Base-by-base conservation (phyloP, 2,797 vertebrate species). In the Spheniscus humboldti region DNA sequence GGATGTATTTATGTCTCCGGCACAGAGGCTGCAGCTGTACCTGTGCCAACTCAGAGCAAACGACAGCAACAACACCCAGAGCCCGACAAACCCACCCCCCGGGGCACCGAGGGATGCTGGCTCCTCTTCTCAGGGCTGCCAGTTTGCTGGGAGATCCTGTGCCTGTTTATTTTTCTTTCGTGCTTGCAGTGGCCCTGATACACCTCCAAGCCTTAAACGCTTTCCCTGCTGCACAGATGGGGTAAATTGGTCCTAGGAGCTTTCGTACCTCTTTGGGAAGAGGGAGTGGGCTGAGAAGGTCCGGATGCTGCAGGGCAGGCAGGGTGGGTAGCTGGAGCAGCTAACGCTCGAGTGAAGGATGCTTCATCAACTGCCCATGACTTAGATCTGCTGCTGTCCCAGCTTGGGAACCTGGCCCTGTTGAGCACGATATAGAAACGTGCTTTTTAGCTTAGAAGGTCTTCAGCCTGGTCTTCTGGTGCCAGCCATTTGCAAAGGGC, bases 151-250 rank as follows among this genome's bases (percentile, higher is more conserved):
- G 64, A 92, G n/a, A 83, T 95, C 90, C 92, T 64, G 56, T 56
- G 45, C 84, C 37, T 93, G 45, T 94, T 97, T 97, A 41, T 95
- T 97, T 97, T 92, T 47, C 60, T 93, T 96, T 59, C 10, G 16
- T 93, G 33, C 35, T 91, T 92, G 72, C 96, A 90, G 84, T 94
- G 95, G 91, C 97, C 96, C 95, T 73, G 64, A 93, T 93, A 86
- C 75, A 94, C 81, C 81, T 91, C 62, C 43, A 84, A 75, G 72
- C 13, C 47, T 94, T 95, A 90, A 97, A 84, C 5, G 11, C 43
- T 96, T 96, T 96, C 79, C 91, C 94, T 78, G 93, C 78, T 78
- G 75, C 50, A 59, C 72, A 75, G 90, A 72, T 8, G 35, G 43
- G 43, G 47, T 90, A 86, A 91, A 94, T 92, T 47, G 53, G 55